Percentiles rank a stretch among this genome's conserved stretches.
Conservation (phyloP, 2,888 invertebrate genomes). For the Aquatica leii region DNA sequence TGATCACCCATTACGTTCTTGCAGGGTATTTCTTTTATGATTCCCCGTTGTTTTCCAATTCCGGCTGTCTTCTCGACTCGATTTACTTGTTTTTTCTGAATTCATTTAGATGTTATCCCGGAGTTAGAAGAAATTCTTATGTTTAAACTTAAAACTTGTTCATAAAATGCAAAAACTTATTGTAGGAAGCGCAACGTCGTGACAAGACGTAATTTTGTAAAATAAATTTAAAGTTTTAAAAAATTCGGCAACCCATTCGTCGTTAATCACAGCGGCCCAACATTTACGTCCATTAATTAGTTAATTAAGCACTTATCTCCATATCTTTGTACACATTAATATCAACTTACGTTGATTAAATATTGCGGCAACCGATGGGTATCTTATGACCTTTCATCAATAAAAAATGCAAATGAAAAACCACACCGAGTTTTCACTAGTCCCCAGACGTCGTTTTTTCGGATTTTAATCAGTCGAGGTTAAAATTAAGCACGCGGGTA, state of each 20-base stretch:
- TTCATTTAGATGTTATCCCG: constrained; percentile 26
- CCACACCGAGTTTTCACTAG: constrained; percentile 1
- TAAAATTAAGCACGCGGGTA: not conserved
- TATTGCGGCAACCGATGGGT: constrained; percentile 21
- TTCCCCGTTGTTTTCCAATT: constrained; percentile 15
- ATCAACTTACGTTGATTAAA: constrained; percentile 30
- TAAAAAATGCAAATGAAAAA: constrained; percentile 20
- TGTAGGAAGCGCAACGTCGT: not conserved
- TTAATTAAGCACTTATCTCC: constrained; percentile 40
- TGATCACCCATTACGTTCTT: constrained; percentile 22
- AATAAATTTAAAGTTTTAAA: constrained; percentile 1
- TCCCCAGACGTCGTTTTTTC: not conserved
- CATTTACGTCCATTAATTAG: constrained; percentile 40
- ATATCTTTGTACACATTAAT: constrained; percentile 30
- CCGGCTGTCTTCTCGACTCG: constrained; percentile 17
- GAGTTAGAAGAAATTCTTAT: constrained; percentile 5
- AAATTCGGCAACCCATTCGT: not conserved
- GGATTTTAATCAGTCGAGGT: constrained; percentile 6
- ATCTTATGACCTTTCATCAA: constrained; percentile 17
- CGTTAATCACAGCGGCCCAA: constrained; percentile 30
- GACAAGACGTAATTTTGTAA: constrained; percentile 7
- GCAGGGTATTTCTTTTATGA: constrained; percentile 16
- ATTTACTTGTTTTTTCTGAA: constrained; percentile 23
- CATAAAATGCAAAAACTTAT: not conserved
- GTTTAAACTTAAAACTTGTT: not conserved